These are phyloP conservation scores for Eustalomyia histrio DNA, from an alignment of 2,888 invertebrate species.

Conservation along the genomic window DNA sequence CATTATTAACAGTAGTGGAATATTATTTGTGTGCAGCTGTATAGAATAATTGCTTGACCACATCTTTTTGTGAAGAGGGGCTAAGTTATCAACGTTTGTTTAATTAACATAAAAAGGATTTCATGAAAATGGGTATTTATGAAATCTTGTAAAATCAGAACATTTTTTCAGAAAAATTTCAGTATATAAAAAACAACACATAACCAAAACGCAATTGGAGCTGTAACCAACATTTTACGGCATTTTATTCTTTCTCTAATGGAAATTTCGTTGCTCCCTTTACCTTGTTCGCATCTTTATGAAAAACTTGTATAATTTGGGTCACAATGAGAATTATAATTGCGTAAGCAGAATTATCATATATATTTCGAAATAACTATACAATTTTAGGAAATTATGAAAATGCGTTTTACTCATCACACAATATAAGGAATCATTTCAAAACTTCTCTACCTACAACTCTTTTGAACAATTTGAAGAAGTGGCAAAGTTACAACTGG, in stretches of 20 bases:
- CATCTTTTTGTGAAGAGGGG: conserved; percentile 22
- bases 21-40: conserved; percentile 13
- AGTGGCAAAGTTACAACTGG: not conserved
- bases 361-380: conserved; percentile 36
- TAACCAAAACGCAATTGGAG: not conserved
- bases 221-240: not conserved
- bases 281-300: not conserved
- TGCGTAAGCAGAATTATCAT: conserved; percentile 27
- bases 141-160: conserved; percentile 55
- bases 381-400: conserved; percentile 36
- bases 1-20: conserved; percentile 9
- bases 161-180: conserved; percentile 45
- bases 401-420: not conserved
- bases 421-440: not conserved
- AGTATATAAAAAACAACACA: conserved; percentile 14
- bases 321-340: not conserved
- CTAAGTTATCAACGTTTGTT: too few relatives aligned
- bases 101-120: not conserved
- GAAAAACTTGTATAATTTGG: not conserved
- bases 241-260: not conserved
- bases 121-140: conserved; percentile 61
- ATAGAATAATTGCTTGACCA: conserved; percentile 27
- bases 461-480: not conserved
- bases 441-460: not conserved
- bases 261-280: not conserved